Percentiles rank a stretch among this genome's conserved stretches.
Evolutionary conservation across 2,888 invertebrate genomes (phyloP).

Genomic region (Lepidochitona cinerea): DNA sequence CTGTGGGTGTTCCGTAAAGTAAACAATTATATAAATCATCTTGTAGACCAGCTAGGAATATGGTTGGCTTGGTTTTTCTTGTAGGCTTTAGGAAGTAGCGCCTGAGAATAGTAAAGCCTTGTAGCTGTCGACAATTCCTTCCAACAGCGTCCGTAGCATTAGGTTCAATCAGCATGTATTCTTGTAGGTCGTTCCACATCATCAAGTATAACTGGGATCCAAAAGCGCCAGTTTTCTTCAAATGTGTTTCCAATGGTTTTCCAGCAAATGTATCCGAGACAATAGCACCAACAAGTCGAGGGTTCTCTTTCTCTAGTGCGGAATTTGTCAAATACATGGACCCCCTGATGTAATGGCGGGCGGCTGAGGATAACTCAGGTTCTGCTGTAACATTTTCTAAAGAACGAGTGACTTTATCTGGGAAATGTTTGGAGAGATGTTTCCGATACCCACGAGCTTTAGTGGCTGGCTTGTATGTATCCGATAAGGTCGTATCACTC

Average conservation of each 20-base stretch:
- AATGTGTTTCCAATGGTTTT: background rate
- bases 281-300: background rate
- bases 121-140: constrained; percentile 10
- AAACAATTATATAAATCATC: background rate
- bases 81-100: background rate
- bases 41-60: background rate
- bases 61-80: too few relatives aligned
- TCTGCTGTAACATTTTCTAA: too few relatives aligned
- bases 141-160: constrained; percentile 30
- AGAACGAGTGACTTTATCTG: too few relatives aligned
- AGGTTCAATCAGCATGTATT: constrained; percentile 43
- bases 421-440: too few relatives aligned
- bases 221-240: background rate
- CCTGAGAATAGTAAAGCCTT: background rate
- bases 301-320: background rate
- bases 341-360: background rate
- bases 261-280: background rate
- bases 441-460: too few relatives aligned
- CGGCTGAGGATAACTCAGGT: background rate
- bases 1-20: background rate
- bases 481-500: too few relatives aligned
- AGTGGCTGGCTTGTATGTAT: too few relatives aligned
- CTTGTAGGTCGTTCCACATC: constrained; percentile 46
- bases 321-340: background rate
- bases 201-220: constrained; percentile 28